Evolutionary conservation across 1,140 invertebrate species (phyloP).

Genomic region (Magallana gigas): DNA sequence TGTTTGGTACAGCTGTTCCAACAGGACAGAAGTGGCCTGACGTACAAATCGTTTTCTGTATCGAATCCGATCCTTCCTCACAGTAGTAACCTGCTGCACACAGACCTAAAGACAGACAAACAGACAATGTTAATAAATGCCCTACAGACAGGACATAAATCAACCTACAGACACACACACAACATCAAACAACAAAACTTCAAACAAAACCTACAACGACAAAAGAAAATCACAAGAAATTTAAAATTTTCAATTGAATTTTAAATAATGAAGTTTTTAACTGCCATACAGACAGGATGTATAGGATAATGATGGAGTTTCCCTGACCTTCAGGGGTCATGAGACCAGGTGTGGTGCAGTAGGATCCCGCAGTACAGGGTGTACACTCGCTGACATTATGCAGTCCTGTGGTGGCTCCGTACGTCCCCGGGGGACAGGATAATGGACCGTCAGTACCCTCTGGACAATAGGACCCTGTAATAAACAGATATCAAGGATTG

Average conservation of each 20-base stretch:
- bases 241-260: too few species aligned
- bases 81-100: constrained; percentile 73
- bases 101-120: constrained; percentile 53
- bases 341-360: constrained; percentile 71
- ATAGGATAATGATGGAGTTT: too few species aligned
- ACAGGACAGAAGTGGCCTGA: constrained; percentile 69
- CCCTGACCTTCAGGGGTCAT: constrained; percentile 61
- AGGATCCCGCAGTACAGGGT: constrained; percentile 68
- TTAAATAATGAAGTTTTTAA: too few species aligned
- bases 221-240: too few species aligned
- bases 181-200: too few species aligned
- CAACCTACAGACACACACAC: too few species aligned
- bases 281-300: too few species aligned
- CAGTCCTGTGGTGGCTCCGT: constrained; percentile 66
- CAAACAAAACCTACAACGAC: too few species aligned
- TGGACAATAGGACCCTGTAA: constrained; percentile 73
- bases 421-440: constrained; percentile 72
- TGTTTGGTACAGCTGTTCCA: constrained; percentile 65
- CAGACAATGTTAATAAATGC: not conserved
- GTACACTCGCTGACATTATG: constrained; percentile 71
- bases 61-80: constrained; percentile 67
- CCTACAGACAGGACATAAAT: too few species aligned
- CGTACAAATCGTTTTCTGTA: constrained; percentile 68
- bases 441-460: constrained; percentile 69
- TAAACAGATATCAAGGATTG: not conserved